phyloP scores from a whole-genome alignment of 2,797 vertebrate genomes.

The Pangasius djambal region DNA sequence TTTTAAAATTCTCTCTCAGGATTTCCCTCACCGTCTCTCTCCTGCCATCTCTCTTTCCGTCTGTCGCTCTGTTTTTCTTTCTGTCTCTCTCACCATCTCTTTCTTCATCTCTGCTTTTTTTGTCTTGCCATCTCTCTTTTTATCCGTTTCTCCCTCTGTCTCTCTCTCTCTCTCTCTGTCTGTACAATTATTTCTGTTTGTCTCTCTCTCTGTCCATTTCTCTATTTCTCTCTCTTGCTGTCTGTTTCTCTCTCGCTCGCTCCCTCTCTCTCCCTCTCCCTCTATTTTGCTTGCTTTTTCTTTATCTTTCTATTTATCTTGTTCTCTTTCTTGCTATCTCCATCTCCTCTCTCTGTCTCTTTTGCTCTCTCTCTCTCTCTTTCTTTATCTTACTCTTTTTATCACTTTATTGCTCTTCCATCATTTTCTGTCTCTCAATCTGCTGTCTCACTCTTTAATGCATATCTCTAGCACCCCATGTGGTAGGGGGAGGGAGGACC shows the following conservation, averaged over 20 bases:
- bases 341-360: neutral
- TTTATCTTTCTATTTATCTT: neutral
- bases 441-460: neutral
- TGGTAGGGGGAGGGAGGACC: neutral
- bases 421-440: neutral
- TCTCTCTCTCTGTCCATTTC: conserved; percentile 10
- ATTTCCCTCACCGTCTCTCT: too few species aligned
- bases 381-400: neutral
- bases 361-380: neutral
- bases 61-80: neutral
- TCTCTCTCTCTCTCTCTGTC: conserved; percentile 41
- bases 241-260: neutral
- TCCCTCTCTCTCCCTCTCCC: neutral
- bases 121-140: neutral
- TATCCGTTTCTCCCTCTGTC: conserved; percentile 26
- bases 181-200: neutral
- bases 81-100: neutral
- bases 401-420: neutral
- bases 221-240: too few species aligned
- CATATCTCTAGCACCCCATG: neutral
- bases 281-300: too few species aligned
- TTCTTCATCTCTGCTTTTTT: too few species aligned
- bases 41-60: too few species aligned
- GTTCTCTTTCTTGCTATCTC: neutral
- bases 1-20: too few species aligned